Evolutionary conservation across 2,113 vertebrate genomes (phyloP).

Genomic region (Anguilla japonica): DNA sequence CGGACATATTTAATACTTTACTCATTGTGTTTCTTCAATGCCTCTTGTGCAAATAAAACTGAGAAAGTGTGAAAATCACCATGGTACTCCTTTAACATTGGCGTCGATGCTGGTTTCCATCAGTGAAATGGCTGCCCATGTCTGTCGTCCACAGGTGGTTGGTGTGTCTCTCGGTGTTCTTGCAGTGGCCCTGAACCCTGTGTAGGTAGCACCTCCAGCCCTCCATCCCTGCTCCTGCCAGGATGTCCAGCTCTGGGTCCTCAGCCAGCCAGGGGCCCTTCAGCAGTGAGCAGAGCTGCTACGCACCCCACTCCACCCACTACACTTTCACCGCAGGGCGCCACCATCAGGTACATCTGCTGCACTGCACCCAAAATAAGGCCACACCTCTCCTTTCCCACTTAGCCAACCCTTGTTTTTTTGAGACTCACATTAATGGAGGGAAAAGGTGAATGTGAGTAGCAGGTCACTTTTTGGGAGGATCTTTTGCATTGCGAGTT

Average conservation of each 20-base stretch:
- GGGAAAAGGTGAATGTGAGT: no score
- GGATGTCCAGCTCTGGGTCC: constrained; percentile 97
- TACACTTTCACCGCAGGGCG: constrained; percentile 85
- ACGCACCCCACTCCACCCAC: constrained; percentile 88
- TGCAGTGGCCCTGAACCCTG: constrained; percentile 73
- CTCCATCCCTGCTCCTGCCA: constrained; percentile 56
- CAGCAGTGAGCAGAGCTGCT: constrained; percentile 92
- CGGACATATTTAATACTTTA: no score
- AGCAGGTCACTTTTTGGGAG: no score
- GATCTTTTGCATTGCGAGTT: not conserved
- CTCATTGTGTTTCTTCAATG: no score
- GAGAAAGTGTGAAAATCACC: no score
- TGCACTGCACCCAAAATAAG: not conserved
- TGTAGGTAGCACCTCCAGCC: constrained; percentile 54
- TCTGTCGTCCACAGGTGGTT: constrained; percentile 71
- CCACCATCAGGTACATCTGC: constrained; percentile 84
- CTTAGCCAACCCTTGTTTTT: no score
- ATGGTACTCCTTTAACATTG: no score
- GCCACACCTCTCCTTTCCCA: not conserved
- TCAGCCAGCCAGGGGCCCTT: constrained; percentile 94
- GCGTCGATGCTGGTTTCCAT: not conserved
- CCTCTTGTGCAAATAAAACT: no score
- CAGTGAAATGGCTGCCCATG: not conserved
- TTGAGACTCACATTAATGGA: no score
- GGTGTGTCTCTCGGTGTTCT: constrained; percentile 76